Conservation (phyloP, 53 echinoderm and acorn worm species). For the Holothuria leucospilota region DNA sequence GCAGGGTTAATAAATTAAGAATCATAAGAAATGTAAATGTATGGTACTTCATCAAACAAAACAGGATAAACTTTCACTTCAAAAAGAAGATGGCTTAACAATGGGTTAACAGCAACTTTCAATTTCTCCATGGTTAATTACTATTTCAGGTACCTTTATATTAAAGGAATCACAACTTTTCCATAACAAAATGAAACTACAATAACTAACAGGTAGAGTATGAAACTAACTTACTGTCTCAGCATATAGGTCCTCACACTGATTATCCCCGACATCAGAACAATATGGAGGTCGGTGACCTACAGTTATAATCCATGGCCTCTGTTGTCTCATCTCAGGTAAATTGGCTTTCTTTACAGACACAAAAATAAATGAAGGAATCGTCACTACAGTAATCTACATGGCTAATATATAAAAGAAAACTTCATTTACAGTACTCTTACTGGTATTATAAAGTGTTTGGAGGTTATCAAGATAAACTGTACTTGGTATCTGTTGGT, state of each 20-base stretch:
- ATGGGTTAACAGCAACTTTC: background rate
- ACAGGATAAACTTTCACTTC: background rate
- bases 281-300: slow-evolving; percentile 89
- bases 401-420: too few relatives aligned
- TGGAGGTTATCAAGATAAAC: too few relatives aligned
- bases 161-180: background rate
- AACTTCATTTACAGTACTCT: too few relatives aligned
- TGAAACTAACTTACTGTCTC: slow-evolving; percentile 9
- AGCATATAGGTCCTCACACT: slow-evolving; percentile 15
- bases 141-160: too few relatives aligned
- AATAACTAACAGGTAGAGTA: background rate
- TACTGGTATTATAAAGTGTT: too few relatives aligned
- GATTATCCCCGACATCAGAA: slow-evolving; percentile 41
- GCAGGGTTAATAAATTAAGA: too few relatives aligned
- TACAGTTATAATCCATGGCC: slow-evolving; percentile 88
- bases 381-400: background rate
- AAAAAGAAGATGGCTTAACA: background rate
- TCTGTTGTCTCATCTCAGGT: slow-evolving; percentile 66
- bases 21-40: too few relatives aligned
- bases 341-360: slow-evolving; percentile 71
- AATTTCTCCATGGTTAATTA: background rate
- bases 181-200: background rate
- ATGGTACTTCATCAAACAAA: background rate
- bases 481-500: too few relatives aligned
- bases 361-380: background rate